Percentiles rank a stretch among this genome's conserved stretches.
phyloP scores from a whole-genome alignment of 2,113 vertebrate species.

The Manacus vitellinus region DNA sequence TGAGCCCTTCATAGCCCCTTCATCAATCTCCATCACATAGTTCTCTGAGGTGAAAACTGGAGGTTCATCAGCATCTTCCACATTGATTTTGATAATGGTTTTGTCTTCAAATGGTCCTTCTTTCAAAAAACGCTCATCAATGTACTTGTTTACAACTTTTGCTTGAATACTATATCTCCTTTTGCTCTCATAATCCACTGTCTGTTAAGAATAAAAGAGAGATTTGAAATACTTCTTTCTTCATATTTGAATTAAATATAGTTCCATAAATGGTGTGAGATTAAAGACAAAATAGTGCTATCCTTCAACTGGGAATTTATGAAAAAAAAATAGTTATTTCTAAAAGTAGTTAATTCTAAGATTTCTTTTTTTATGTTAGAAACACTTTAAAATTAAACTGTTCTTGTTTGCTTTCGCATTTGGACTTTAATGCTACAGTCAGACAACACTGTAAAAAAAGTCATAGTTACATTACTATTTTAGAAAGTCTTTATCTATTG shows the following conservation, averaged over 20 bases:
- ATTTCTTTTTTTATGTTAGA: not conserved
- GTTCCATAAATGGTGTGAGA: not conserved
- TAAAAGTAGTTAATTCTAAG: not conserved
- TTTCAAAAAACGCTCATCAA: slow-evolving; percentile 74
- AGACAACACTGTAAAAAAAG: not conserved
- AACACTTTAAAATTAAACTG: not conserved
- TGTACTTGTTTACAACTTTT: slow-evolving; percentile 80
- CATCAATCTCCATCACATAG: slow-evolving; percentile 84
- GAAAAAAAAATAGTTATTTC: not conserved
- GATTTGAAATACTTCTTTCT: not conserved
- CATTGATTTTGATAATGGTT: slow-evolving; percentile 84
- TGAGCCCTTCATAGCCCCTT: slow-evolving; percentile 74
- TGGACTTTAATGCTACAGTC: not conserved
- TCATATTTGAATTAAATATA: not conserved
- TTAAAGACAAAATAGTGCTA: not conserved
- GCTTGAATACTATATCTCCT: slow-evolving; percentile 78
- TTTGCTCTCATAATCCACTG: slow-evolving; percentile 87
- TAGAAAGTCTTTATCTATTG: not conserved
- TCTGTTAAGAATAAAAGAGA: slow-evolving; percentile 67
- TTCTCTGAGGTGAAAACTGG: slow-evolving; percentile 78
- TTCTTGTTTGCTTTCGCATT: not conserved
- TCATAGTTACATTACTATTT: not conserved
- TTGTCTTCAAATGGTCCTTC: slow-evolving; percentile 77
- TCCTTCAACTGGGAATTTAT: not conserved
- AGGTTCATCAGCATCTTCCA: slow-evolving; percentile 90